Evolutionary conservation across 2,113 vertebrate species (phyloP).

Genomic region (Felis catus): DNA sequence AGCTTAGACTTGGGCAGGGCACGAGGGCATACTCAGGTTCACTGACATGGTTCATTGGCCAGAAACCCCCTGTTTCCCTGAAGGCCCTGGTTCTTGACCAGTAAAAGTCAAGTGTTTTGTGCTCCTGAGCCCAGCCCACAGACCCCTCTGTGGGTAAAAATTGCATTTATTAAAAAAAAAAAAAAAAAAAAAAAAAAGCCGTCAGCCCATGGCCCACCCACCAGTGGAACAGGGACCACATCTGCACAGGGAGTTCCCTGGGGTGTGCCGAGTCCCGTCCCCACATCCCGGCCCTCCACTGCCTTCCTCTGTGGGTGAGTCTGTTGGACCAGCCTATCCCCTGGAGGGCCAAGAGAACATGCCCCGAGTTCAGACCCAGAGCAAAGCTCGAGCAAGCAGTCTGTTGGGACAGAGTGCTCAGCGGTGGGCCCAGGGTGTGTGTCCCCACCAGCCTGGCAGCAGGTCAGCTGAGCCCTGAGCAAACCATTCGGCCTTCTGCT

Average conservation of each 20-base stretch:
- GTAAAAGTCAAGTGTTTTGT: neutral
- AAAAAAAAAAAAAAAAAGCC: neutral
- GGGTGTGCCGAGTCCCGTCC: neutral
- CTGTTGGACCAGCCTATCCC: neutral
- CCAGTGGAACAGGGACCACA: neutral
- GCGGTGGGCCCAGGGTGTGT: neutral
- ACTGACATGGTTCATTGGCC: rapidly evolving
- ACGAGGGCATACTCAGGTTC: rapidly evolving
- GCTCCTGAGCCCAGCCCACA: neutral
- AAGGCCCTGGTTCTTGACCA: neutral
- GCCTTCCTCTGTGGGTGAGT: neutral
- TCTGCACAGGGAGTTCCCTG: neutral
- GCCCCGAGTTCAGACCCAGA: neutral
- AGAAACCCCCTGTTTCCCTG: neutral
- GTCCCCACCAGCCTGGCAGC: neutral
- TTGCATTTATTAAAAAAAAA: neutral
- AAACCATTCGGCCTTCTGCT: neutral
- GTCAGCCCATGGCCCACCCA: neutral
- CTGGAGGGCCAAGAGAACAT: neutral
- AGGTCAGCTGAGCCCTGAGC: neutral
- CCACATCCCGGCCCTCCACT: neutral
- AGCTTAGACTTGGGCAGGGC: neutral
- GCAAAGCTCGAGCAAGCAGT: neutral
- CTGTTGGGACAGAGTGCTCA: neutral
- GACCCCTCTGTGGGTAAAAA: neutral